Evolutionary conservation across 2,797 vertebrate species (phyloP).

Genomic region (Chromobotia macracanthus): DNA sequence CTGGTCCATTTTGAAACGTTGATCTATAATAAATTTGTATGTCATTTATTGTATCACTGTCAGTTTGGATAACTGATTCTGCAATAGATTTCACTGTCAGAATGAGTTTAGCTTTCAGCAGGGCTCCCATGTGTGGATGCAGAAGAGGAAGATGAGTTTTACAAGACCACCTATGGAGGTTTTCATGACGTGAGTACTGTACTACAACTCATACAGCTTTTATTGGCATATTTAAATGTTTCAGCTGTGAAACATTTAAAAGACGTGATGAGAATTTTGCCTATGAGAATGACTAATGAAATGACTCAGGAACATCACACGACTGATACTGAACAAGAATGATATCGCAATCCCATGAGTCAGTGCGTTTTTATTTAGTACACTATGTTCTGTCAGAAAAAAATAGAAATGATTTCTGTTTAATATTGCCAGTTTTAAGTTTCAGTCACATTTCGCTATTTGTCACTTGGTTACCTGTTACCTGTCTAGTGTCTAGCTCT

Average conservation of each 20-base stretch:
- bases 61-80: not conserved
- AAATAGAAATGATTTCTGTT: not conserved
- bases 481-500: not conserved
- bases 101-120: constrained; percentile 84
- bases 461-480: not conserved
- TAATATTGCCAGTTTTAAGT: too few species aligned
- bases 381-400: too few species aligned
- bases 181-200: constrained; percentile 86
- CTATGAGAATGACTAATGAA: too few species aligned
- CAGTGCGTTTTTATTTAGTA: not conserved
- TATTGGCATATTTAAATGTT: not conserved
- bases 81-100: too few species aligned
- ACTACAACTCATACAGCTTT: not conserved
- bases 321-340: not conserved
- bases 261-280: too few species aligned
- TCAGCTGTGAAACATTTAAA: not conserved
- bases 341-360: not conserved
- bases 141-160: constrained; percentile 95
- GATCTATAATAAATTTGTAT: constrained; percentile 14
- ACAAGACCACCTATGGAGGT: constrained; percentile 94
- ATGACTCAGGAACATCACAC: not conserved
- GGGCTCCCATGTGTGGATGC: constrained; percentile 89
- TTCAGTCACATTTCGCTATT: not conserved
- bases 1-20: not conserved
- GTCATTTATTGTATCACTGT: not conserved